These are phyloP conservation scores for Sparidentex hasta DNA, from an alignment of 2,797 vertebrate genomes.

Conservation along the genomic window DNA sequence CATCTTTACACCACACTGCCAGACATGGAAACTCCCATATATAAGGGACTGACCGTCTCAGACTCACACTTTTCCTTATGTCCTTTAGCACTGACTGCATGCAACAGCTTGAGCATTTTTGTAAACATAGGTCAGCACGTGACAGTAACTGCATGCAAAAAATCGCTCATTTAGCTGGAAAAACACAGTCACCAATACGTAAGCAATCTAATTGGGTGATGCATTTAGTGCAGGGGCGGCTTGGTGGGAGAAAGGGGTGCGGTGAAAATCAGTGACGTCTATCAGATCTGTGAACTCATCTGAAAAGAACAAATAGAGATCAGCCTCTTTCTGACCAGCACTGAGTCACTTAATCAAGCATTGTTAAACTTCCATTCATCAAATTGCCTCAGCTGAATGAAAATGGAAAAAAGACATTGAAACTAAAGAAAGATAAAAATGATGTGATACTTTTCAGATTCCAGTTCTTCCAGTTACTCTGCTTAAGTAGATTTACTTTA, in stretches of 20 bases:
- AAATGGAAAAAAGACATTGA: constrained; percentile 8
- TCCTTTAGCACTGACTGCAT: constrained; percentile 22
- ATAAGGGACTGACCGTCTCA: constrained; percentile 8
- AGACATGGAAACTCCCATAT: constrained; percentile 37
- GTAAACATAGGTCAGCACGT: background rate
- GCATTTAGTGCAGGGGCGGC: background rate
- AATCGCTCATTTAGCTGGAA: background rate
- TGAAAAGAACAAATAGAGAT: constrained; percentile 57
- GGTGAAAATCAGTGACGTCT: constrained; percentile 38
- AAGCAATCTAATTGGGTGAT: constrained; percentile 6
- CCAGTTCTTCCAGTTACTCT: background rate
- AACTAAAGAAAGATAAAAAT: constrained; percentile 9
- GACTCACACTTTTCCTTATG: constrained; percentile 19
- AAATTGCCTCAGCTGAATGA: constrained; percentile 17
- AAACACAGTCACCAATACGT: background rate
- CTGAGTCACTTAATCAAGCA: constrained; percentile 32
- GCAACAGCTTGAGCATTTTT: constrained; percentile 20
- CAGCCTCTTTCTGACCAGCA: constrained; percentile 40
- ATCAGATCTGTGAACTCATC: constrained; percentile 65
- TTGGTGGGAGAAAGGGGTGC: constrained; percentile 6
- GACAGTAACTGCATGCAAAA: constrained; percentile 22
- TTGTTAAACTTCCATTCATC: constrained; percentile 25
- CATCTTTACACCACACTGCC: constrained; percentile 53
- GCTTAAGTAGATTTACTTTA: no score
- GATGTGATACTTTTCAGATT: constrained; percentile 6